phyloP scores from a whole-genome alignment of 2,797 vertebrate species.

The Avahi laniger region DNA sequence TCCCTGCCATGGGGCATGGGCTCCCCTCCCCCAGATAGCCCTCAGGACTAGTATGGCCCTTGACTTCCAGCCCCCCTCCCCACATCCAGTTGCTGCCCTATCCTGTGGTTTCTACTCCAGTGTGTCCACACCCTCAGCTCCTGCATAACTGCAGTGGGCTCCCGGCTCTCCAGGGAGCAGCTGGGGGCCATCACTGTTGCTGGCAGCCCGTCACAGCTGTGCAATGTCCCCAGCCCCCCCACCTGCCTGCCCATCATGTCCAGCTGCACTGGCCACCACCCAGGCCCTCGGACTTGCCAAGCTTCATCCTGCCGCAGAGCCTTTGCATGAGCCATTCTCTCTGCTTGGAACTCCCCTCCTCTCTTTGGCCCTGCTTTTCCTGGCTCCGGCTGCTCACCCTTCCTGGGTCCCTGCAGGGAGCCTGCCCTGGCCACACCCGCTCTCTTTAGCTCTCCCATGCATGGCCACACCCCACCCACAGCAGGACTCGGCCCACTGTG shows the following conservation, averaged over 20 bases:
- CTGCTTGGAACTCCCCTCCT: background rate
- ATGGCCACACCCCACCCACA: accelerated
- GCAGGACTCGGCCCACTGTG: accelerated
- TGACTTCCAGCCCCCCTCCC: background rate
- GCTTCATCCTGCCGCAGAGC: background rate
- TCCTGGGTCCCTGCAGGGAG: background rate
- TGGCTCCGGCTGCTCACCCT: background rate
- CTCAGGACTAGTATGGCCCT: too few relatives aligned
- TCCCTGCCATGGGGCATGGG: too few relatives aligned
- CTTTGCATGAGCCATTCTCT: background rate
- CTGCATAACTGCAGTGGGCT: too few relatives aligned
- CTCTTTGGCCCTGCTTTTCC: background rate
- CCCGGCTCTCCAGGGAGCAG: background rate
- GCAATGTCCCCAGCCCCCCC: background rate
- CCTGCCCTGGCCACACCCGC: background rate
- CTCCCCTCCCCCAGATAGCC: background rate
- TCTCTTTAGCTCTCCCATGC: background rate
- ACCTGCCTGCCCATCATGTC: background rate
- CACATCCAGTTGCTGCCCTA: accelerated
- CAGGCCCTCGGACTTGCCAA: too few relatives aligned
- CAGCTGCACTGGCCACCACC: background rate
- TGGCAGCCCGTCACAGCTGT: background rate
- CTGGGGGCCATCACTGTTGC: too few relatives aligned
- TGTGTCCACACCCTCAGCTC: background rate
- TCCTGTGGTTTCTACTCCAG: background rate